phyloP scores from a whole-genome alignment of 2,797 vertebrate genomes.

The Cyprinella venusta region DNA sequence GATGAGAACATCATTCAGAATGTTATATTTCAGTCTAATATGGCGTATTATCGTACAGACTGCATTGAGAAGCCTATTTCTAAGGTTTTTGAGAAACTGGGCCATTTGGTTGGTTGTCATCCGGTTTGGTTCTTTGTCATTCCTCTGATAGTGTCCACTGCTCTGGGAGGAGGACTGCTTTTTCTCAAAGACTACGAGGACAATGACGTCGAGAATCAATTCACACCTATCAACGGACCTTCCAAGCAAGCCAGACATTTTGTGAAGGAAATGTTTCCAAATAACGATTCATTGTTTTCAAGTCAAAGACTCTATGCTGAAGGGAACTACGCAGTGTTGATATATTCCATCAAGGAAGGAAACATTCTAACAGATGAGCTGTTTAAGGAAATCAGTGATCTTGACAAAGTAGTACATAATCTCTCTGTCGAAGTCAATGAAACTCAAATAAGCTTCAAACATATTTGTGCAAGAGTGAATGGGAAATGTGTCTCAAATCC shows the following conservation, averaged over 20 bases:
- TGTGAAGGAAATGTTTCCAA: slow-evolving; percentile 69
- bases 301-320: slow-evolving; percentile 67
- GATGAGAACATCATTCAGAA: not conserved
- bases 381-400: slow-evolving; percentile 64
- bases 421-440: slow-evolving; percentile 45
- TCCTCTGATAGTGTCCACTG: slow-evolving; percentile 69
- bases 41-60: slow-evolving; percentile 67
- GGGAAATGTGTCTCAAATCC: slow-evolving; percentile 67
- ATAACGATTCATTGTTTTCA: slow-evolving; percentile 74
- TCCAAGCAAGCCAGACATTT: slow-evolving; percentile 77
- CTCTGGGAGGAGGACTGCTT: slow-evolving; percentile 72
- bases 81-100: slow-evolving; percentile 66
- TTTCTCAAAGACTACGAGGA: slow-evolving; percentile 63
- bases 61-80: slow-evolving; percentile 69
- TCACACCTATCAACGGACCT: slow-evolving; percentile 74
- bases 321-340: slow-evolving; percentile 67
- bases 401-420: slow-evolving; percentile 67
- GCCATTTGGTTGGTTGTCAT: slow-evolving; percentile 63
- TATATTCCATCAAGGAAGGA: fast-evolving
- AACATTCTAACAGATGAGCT: slow-evolving; percentile 64
- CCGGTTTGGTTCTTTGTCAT: slow-evolving; percentile 69
- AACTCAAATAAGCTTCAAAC: slow-evolving; percentile 47
- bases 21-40: not conserved
- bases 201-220: slow-evolving; percentile 78
- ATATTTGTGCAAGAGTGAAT: slow-evolving; percentile 66